Conservation (phyloP, 37 sponge, comb jelly and placozoan species). For the Tethya wilhelma region DNA sequence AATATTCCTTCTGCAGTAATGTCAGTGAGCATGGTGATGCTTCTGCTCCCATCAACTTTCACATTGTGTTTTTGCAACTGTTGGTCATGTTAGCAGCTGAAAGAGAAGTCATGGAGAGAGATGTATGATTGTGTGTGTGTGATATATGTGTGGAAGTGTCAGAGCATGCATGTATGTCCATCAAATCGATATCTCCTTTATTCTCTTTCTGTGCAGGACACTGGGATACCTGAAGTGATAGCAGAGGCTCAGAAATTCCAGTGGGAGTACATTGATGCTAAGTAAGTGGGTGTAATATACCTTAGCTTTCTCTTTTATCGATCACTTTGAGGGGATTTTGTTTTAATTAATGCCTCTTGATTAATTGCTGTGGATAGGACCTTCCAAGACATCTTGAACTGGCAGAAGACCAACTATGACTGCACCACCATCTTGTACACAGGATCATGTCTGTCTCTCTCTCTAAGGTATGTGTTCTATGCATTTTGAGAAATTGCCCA, state of each 20-base stretch:
- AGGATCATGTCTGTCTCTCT: constrained; percentile 66
- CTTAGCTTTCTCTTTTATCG: no score
- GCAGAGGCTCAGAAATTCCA: constrained; percentile 36
- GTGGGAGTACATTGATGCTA: constrained; percentile 62
- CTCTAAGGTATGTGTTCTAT: constrained; percentile 57
- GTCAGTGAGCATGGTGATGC: neutral
- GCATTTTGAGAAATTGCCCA: neutral
- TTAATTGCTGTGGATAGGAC: constrained; percentile 50
- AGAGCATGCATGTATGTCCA: neutral
- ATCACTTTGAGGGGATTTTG: no score
- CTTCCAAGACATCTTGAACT: constrained; percentile 37
- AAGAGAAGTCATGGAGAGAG: constrained; percentile 41
- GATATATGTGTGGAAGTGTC: no score
- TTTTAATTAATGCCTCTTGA: no score
- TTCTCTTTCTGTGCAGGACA: constrained; percentile 28
- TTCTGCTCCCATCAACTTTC: constrained; percentile 19
- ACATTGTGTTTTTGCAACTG: constrained; percentile 61
- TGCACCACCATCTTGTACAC: constrained; percentile 31
- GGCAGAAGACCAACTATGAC: constrained; percentile 63
- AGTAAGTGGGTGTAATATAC: constrained; percentile 46
- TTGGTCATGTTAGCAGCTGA: constrained; percentile 75
- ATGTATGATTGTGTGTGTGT: neutral
- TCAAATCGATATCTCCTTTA: neutral
- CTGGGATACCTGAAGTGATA: constrained; percentile 43
- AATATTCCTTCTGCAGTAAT: constrained; percentile 17